phyloP scores from a whole-genome alignment of 64 coral and sea anemone species.

The Actinia equina region DNA sequence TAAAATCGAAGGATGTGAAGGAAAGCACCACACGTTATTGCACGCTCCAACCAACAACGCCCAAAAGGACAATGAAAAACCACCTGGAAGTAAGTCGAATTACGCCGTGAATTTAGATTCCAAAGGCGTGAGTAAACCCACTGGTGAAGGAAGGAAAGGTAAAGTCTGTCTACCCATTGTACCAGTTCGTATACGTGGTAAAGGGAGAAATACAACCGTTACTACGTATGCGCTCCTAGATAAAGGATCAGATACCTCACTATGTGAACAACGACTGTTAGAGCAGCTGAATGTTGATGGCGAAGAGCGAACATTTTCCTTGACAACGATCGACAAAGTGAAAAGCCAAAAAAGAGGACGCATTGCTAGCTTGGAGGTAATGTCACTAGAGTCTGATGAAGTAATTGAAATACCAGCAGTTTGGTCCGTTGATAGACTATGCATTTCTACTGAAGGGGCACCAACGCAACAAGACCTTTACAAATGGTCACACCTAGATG shows the following conservation, averaged over 20 bases:
- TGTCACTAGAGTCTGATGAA: background rate
- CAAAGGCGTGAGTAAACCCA: background rate
- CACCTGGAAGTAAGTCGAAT: background rate
- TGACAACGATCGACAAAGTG: background rate
- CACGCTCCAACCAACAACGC: background rate
- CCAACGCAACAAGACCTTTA: conserved; percentile 13
- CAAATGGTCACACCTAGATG: conserved; percentile 27
- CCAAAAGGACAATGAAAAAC: background rate
- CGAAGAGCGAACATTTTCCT: conserved; percentile 3
- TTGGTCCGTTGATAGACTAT: conserved; percentile 8
- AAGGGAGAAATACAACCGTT: background rate
- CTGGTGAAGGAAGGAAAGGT: no score
- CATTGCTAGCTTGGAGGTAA: background rate
- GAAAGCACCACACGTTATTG: conserved; percentile 22
- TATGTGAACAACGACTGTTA: conserved; percentile 4
- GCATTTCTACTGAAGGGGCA: background rate
- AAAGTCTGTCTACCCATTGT: conserved; percentile 8
- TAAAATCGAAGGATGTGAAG: background rate
- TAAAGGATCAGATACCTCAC: conserved; percentile 5
- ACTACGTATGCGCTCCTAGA: conserved; percentile 18
- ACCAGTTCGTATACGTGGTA: background rate
- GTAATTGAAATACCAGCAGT: conserved; percentile 17
- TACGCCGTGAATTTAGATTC: background rate
- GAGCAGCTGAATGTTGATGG: background rate
- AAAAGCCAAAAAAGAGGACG: background rate